Evolutionary conservation across 2,113 vertebrate species (phyloP).

Genomic region (Tylochromis polylepis): DNA sequence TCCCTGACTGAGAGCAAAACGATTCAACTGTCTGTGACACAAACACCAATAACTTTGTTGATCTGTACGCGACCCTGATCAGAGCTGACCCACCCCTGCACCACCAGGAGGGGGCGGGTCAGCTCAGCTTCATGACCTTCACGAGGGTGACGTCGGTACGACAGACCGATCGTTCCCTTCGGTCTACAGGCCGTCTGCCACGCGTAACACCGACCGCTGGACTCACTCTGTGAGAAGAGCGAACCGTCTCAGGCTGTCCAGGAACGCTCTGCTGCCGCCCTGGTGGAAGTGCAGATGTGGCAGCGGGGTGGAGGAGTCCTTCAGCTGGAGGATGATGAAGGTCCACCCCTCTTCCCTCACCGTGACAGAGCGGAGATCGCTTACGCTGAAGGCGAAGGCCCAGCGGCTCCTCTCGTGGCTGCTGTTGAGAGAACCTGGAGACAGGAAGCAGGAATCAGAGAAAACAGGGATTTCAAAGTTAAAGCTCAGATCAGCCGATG

Average conservation of each 20-base stretch:
- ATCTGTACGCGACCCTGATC: not conserved
- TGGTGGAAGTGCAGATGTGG: constrained; percentile 93
- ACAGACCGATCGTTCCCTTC: too few relatives aligned
- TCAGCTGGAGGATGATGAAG: constrained; percentile 84
- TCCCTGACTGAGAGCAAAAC: not conserved
- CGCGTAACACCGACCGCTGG: not conserved
- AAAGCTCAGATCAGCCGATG: not conserved
- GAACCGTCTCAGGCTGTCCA: constrained; percentile 85
- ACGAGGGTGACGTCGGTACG: too few relatives aligned
- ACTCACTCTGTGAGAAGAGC: constrained; percentile 88
- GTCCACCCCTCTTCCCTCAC: constrained; percentile 90
- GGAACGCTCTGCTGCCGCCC: constrained; percentile 83
- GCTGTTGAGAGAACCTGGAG: constrained; percentile 59
- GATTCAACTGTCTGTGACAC: not conserved
- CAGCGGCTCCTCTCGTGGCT: constrained; percentile 78
- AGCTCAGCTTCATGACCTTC: too few relatives aligned
- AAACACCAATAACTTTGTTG: not conserved
- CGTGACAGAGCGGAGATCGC: constrained; percentile 85
- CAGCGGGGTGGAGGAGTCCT: constrained; percentile 77
- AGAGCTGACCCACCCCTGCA: not conserved
- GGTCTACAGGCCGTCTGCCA: too few relatives aligned
- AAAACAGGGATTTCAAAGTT: not conserved
- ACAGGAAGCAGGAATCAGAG: not conserved
- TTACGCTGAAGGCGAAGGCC: constrained; percentile 86
- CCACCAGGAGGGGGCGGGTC: not conserved